phyloP scores from a whole-genome alignment of 2,888 invertebrate species.

The Operophtera brumata region DNA sequence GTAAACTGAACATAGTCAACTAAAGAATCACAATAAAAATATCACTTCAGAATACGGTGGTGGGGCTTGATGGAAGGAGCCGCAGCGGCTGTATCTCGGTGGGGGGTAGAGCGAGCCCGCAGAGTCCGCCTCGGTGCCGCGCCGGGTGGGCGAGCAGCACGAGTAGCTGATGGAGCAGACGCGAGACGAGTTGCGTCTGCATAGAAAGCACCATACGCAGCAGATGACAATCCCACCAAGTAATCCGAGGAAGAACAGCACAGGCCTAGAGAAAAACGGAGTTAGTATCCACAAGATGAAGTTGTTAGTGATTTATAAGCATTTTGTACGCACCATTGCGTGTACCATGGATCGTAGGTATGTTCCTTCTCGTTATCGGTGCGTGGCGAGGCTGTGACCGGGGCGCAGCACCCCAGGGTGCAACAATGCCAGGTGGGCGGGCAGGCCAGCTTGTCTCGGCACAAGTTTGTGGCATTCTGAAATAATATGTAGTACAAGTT shows the following conservation, averaged over 20 bases:
- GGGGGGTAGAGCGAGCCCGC: constrained; percentile 91
- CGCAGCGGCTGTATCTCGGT: constrained; percentile 91
- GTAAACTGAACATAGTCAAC: constrained; percentile 37
- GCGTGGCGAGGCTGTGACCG: constrained; percentile 64
- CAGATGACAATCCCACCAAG: constrained; percentile 85
- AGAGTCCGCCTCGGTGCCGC: constrained; percentile 86
- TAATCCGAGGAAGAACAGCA: constrained; percentile 85
- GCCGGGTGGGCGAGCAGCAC: constrained; percentile 66
- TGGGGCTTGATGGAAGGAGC: constrained; percentile 90
- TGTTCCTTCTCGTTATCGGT: constrained; percentile 49
- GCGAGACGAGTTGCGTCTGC: constrained; percentile 46
- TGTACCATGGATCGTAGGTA: constrained; percentile 57
- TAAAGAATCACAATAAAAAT: constrained; percentile 39
- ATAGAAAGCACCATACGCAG: constrained; percentile 80
- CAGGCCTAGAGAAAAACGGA: constrained; percentile 67
- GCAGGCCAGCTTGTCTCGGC: constrained; percentile 18
- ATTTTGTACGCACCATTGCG: constrained; percentile 63
- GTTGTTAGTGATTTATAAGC: too few relatives aligned
- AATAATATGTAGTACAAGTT: neutral
- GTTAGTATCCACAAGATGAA: neutral
- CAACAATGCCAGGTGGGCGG: constrained; percentile 58
- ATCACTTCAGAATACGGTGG: constrained; percentile 91
- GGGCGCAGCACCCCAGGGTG: constrained; percentile 83
- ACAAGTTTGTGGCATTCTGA: constrained; percentile 19
- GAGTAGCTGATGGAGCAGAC: constrained; percentile 40